Evolutionary conservation across 2,113 vertebrate species (phyloP).

Genomic region (Rhynchomys soricoides): DNA sequence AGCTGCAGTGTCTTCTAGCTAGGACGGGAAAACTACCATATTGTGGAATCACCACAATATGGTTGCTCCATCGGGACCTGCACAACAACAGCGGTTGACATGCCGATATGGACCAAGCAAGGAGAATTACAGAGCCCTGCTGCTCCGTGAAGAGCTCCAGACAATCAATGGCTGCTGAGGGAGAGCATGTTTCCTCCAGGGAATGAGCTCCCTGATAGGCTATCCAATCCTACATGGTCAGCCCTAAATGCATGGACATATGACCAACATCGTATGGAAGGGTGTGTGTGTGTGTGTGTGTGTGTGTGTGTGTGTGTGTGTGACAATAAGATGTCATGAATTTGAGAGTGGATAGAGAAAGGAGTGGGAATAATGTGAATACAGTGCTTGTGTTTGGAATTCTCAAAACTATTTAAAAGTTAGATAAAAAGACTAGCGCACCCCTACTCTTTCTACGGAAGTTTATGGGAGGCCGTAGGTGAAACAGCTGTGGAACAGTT

Average conservation of each 20-base stretch:
- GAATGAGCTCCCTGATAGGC: not conserved
- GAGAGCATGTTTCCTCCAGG: not conserved
- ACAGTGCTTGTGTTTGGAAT: not conserved
- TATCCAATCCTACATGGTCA: not conserved
- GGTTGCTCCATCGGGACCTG: not conserved
- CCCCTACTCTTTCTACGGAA: not conserved
- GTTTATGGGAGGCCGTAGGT: not conserved
- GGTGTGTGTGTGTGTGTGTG: not conserved
- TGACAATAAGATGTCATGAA: not conserved
- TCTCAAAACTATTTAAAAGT: not conserved
- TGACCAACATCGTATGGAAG: not conserved
- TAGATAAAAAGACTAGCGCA: not conserved
- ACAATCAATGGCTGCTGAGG: not conserved
- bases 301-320: not conserved
- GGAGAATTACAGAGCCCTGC: not conserved
- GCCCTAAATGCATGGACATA: not conserved
- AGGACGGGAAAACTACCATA: not conserved
- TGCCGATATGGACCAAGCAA: not conserved
- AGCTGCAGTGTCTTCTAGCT: not conserved
- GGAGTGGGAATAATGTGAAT: not conserved
- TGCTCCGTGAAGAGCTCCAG: not conserved
- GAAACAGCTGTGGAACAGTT: not conserved
- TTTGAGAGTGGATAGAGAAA: not conserved
- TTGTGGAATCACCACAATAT: not conserved
- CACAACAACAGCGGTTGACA: too few species aligned